Base-by-base conservation (phyloP, 2,888 invertebrate genomes). In the Congeria kusceri region DNA sequence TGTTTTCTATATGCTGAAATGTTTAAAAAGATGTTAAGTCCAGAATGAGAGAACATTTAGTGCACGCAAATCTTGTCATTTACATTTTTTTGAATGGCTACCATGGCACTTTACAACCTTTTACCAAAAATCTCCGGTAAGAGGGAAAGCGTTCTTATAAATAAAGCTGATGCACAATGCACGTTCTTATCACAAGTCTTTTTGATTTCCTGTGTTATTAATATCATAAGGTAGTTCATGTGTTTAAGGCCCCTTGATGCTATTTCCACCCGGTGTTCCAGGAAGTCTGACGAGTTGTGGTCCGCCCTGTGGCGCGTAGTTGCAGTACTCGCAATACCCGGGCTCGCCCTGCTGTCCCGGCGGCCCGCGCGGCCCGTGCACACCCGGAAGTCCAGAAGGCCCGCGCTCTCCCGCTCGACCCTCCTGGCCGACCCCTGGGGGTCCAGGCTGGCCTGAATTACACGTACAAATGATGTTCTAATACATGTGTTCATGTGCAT, bases 331-430 rank as follows among this genome's bases (percentile, higher is more conserved):
- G 88, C 95, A 95, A 91, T 94, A 95, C 56, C 94, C 94, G 3
- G 93, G 92, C 46, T 90, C 90, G 46, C 94, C 94, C 9, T 92
- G 91, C 62, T 88, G 91, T n/a, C 96, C 96, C 7, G 95, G 95
- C 80, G 95, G 93, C 80, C 96, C 96, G 1, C 95, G 94, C 75
- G 95, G 94, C 39, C 92, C 93, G 25, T 89, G 88, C 7, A 84
- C 70, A 5, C 92, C 93, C 0, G 89, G 84, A 25, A 88, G 79
- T 11, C 92, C 93, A 9, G 88, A 87, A 5, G 88, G 65, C 18
- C 91, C 91, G 47, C 96, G 94, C 79, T 96, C 96, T 0, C 97
- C 97, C 49, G 95, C 94, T 90, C 96, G 94, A n/a, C 97, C 97
- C 23, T 95, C 95, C 29, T 95, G 93, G 7, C 96, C 95, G 72